Conservation (phyloP, 2,797 vertebrate species). For the Crax fasciolata region DNA sequence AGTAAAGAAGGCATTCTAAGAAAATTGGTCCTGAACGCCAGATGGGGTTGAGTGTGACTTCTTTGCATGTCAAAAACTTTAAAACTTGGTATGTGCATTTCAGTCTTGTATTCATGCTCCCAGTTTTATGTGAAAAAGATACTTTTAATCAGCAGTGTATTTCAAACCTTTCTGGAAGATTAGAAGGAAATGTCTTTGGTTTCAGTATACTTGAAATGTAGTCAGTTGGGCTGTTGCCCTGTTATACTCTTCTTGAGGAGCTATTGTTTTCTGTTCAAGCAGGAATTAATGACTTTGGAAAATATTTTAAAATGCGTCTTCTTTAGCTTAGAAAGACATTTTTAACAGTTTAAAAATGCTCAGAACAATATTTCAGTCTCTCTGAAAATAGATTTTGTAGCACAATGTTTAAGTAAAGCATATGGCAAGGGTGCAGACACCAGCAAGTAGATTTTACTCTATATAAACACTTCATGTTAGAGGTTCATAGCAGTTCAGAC, state of each 20-base stretch:
- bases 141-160: background rate
- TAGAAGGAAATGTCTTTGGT: background rate
- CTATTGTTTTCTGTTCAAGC: background rate
- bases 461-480: background rate
- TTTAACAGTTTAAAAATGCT: background rate
- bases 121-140: background rate
- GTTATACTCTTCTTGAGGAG: background rate
- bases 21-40: background rate
- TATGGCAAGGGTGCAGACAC: background rate
- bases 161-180: background rate
- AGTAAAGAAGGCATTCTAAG: background rate
- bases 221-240: background rate
- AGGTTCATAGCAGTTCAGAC: background rate
- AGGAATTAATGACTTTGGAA: background rate
- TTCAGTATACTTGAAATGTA: background rate
- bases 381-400: background rate
- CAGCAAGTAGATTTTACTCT: background rate
- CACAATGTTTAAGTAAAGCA: background rate
- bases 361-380: background rate
- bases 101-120: background rate
- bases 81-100: background rate
- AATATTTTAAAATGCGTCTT: background rate
- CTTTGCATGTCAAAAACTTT: background rate
- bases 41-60: background rate
- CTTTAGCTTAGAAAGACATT: background rate